Evolutionary conservation across 2,113 vertebrate genomes (phyloP), one percentile per base, ranked within the genome.

Genomic region (Monopterus albus): DNA sequence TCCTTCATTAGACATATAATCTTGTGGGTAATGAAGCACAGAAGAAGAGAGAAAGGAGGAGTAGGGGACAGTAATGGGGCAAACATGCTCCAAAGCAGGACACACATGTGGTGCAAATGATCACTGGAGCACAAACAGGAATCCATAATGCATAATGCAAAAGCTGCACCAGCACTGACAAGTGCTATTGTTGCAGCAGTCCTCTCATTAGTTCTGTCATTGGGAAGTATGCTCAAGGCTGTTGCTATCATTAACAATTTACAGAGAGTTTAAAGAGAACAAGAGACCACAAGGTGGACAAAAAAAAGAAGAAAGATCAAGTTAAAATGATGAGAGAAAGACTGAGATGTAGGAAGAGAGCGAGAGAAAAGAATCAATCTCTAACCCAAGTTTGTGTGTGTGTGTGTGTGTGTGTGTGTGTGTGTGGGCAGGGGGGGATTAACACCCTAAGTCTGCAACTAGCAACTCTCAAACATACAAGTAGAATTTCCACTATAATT

Each of bases 191-290:
- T 63, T 66, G 66, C 58, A 56, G 75, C 63, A 18, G 51, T 61
- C 43, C 57, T 72, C 78, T 89, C 76, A 84, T 84, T 81, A 81
- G 72, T 71, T 81, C 65, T 76, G 64, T 85, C 80, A 82, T 65
- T 82, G 78, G 50, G 45, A 74, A 59, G 67, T 75, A 50, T 74
- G 77, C 77, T 86, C 68, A 75, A 77, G 79, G 79, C 72, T 84
- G 80, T 79, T 83, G 79, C 55, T 76, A 64, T 75, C 75, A 81
- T 89, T 88, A 80, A 70, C 38, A 65, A 45, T 60, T 76, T 77
- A 69, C 58, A 46, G 35, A 35, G 58, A 64, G 68, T 78, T 82
- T 66, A 57, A 64, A 79, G 21, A 62, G 52, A 17, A 20, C n/a
- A 35, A 61, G 26, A 60, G 12, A 65, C 28, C 28, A 28, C 49